Conservation (phyloP, 2,888 invertebrate genomes). For the Drosophila fungiperda region DNA sequence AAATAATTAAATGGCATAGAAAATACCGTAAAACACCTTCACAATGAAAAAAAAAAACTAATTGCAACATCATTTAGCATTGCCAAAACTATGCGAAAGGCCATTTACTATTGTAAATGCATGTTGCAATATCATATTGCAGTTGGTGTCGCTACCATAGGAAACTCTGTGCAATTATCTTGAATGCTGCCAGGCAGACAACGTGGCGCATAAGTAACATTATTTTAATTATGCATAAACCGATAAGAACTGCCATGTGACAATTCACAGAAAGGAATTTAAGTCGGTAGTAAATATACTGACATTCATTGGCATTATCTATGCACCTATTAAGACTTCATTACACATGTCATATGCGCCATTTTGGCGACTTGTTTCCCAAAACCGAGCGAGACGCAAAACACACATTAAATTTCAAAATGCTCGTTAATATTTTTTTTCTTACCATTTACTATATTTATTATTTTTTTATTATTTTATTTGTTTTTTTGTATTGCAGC, state of each 20-base stretch:
- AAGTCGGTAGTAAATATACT: conserved; percentile 26
- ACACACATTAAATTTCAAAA: conserved; percentile 67
- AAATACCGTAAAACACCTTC: conserved; percentile 21
- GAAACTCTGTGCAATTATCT: conserved; percentile 54
- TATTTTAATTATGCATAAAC: conserved; percentile 72
- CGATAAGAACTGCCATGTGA: conserved; percentile 50
- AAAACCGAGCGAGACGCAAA: conserved; percentile 32
- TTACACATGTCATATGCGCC: conserved; percentile 81
- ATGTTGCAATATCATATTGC: conserved; percentile 45
- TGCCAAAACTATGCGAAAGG: conserved; percentile 25
- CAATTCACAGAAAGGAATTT: conserved; percentile 55
- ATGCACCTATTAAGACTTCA: conserved; percentile 77
- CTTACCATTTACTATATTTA: conserved; percentile 8
- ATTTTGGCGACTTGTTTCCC: conserved; percentile 54
- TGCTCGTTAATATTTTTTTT: conserved; percentile 63
- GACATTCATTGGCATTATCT: conserved; percentile 71
- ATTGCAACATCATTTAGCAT: conserved; percentile 37
- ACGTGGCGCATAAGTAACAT: conserved; percentile 75
- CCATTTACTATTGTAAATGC: conserved; percentile 17
- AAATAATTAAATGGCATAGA: conserved; percentile 38
- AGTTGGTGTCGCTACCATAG: conserved; percentile 29
- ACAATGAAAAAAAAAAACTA: conserved; percentile 7
- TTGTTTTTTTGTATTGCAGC: conserved; percentile 2
- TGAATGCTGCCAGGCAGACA: conserved; percentile 43
- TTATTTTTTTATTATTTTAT: conserved; percentile 26